Evolutionary conservation across 2,888 invertebrate species (phyloP), one percentile per base, ranked within the genome.

Genomic region (Ennomos quercinarius): DNA sequence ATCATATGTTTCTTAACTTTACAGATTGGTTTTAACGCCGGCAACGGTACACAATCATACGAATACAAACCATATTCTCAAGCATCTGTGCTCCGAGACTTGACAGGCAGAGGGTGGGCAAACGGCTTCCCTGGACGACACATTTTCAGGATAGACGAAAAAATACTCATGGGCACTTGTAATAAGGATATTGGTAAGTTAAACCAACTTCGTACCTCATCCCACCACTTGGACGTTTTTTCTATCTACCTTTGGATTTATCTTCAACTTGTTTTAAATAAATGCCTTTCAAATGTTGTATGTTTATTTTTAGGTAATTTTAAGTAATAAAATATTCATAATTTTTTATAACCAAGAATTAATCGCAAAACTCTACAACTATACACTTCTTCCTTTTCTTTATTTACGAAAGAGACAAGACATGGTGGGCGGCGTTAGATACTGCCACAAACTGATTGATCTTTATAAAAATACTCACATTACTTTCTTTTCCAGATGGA

Each of bases 21-120:
- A 41, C 75, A 97, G 97, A 95, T 98, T 77, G 99, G 99, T 42
- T 99, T 99, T 84, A 99, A 99, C 84, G 99, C 97, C 54, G 99
- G 99, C 51, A 98, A 99, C 79, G 98, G 98, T 12, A 98, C 98
- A 0, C 95, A 96, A 80, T 95, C 96, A 66, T 98, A 95, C 83
- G 97, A 98, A 86, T 98, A 98, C 83, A 94, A 94, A 59, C 98
- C 98, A 0, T 98, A 98, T 87, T 98, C 98, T 48, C 98, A 98
- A 85, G 94, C 95, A 9, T 96, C 97, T 44, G 96, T 97, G 3
- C 93, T 98, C 40, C 94, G 97, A 72, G 97, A 98, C 86, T 90
- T 98, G 66, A 95, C 96, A 0, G 95, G 95, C 8, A 94, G 97
- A 77, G 98, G 98, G 27, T 97, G 95, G 95, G 97, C 96, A 0